Evolutionary conservation across 2,888 invertebrate genomes (phyloP), one percentile per base, ranked within the genome.

Genomic region (Furcula furcula): DNA sequence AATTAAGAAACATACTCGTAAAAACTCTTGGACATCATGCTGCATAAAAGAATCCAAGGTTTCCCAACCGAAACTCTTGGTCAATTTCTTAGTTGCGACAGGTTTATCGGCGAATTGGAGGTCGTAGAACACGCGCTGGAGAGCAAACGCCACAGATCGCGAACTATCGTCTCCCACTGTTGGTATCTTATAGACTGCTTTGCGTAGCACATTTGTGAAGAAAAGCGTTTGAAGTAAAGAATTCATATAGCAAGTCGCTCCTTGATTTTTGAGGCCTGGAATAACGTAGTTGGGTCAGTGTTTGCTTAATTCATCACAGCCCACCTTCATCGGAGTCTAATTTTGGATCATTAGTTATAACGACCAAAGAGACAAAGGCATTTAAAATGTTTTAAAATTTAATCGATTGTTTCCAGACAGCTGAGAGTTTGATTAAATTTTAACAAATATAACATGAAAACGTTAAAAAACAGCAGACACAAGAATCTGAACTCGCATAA

Each of bases 161-260:
- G 96, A 95, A 26, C 97, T 95, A 76, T 99, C 98, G 75, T 99
- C 99, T 32, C 97, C 97, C 58, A 98, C 98, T 3, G 98, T 99
- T 10, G 99, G 99, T 93, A 99, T 99, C 84, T 98, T 95, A 77
- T 99, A 99, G 11, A 99, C 99, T 15, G 98, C 98, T 90, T 97
- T 92, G 23, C 95, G 91, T 38, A 95, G 78, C 44, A 94, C 91
- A 84, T 98, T 99, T 4, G 99, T 99, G 81, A 99, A 99, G 88
- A 97, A 99, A 7, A 99, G 88, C 0, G 99, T 98, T 88, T 99
- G 99, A 16, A 99, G 91, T 22, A 99, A 91, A 0, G 99, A 99
- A 78, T 99, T 99, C 99, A 99, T 99, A 79, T 99, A 99, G 81
- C 99, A 99, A 0, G 99, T 99, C 20, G 99, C 99, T 30, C 99